Conservation (phyloP, 1,140 invertebrate genomes). For the Bombus balteatus region DNA sequence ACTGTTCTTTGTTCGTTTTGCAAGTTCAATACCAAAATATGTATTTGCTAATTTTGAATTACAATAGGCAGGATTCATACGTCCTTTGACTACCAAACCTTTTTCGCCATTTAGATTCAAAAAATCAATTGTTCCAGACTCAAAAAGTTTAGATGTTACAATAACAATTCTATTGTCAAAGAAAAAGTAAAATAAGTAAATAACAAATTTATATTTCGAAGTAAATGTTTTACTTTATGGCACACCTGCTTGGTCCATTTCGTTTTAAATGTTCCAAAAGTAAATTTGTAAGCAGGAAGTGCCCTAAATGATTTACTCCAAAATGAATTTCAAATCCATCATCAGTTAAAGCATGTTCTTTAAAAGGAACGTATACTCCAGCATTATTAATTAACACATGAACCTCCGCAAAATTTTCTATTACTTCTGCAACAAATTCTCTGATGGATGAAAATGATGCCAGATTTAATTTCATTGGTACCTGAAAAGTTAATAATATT, state of each 20-base stretch:
- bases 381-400: conserved; percentile 92
- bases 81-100: conserved; percentile 80
- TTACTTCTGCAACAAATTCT: conserved; percentile 87
- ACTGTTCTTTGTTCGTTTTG: conserved; percentile 83
- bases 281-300: conserved; percentile 92
- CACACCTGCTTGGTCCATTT: conserved; percentile 85
- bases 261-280: conserved; percentile 87
- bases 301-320: conserved; percentile 91
- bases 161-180: conserved; percentile 82
- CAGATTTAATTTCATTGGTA: conserved; percentile 89
- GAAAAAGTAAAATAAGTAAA: conserved; percentile 20
- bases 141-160: conserved; percentile 84
- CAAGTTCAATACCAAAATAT: conserved; percentile 87
- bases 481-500: conserved; percentile 76
- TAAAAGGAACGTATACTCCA: conserved; percentile 85
- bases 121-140: conserved; percentile 88
- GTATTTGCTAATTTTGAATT: conserved; percentile 92
- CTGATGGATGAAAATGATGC: conserved; percentile 88
- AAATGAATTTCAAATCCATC: conserved; percentile 94
- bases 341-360: conserved; percentile 84
- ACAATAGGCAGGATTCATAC: conserved; percentile 88
- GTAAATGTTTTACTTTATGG: conserved; percentile 8
- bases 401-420: conserved; percentile 85
- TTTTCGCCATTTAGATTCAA: conserved; percentile 87
- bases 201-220: neutral